These are phyloP conservation scores for Hippotragus niger DNA, from an alignment of 2,113 vertebrate genomes.

Conservation along the genomic window DNA sequence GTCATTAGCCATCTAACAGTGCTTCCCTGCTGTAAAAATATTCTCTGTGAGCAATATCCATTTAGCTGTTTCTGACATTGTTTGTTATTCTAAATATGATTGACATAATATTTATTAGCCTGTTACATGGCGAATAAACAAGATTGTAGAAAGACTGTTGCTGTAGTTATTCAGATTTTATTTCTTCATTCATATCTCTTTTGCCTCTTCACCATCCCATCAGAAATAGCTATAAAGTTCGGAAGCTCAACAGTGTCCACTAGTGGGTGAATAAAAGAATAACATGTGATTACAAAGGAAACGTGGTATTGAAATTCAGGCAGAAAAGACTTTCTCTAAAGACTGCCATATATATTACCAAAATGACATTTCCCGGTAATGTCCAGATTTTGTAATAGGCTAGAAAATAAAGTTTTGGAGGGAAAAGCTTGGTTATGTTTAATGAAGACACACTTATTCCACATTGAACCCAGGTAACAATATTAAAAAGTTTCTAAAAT, in stretches of 20 bases:
- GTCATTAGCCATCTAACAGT: constrained; percentile 11
- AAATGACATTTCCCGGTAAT: not conserved
- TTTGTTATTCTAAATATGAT: constrained; percentile 48
- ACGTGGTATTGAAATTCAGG: not conserved
- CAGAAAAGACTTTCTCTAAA: not conserved
- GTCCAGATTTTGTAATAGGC: not conserved
- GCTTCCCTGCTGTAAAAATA: constrained; percentile 39
- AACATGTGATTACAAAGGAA: not conserved
- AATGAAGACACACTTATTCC: not conserved
- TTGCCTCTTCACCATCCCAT: not conserved
- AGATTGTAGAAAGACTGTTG: constrained; percentile 1
- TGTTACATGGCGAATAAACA: constrained; percentile 38
- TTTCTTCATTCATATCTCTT: not conserved
- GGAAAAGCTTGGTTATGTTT: not conserved
- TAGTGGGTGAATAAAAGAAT: constrained; percentile 70
- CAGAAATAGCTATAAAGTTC: constrained; percentile 2
- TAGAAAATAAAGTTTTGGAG: not conserved
- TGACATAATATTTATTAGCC: constrained; percentile 53
- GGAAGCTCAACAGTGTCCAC: constrained; percentile 79
- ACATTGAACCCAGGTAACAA: not conserved
- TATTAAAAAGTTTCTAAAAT: not conserved
- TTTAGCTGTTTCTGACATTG: constrained; percentile 45
- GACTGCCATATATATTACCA: not conserved
- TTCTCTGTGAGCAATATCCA: not conserved
- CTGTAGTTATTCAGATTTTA: constrained; percentile 49